phyloP scores from a whole-genome alignment of 2,113 vertebrate genomes.

The Acrocephalus arundinaceus region DNA sequence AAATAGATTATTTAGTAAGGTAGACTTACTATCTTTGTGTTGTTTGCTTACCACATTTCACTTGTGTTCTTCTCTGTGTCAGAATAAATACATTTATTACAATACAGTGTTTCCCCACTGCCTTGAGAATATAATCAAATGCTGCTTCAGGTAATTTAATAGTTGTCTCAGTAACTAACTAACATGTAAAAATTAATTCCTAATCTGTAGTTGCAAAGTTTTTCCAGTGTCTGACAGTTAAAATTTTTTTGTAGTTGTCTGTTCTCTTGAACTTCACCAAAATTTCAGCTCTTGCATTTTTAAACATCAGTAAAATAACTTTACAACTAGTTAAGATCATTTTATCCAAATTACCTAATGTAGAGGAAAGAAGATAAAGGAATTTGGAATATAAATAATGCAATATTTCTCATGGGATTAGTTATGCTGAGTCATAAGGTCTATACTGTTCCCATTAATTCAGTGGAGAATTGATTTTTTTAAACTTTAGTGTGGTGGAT shows the following conservation, averaged over 20 bases:
- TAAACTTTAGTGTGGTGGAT: not conserved
- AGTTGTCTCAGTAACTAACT: not conserved
- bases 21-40: not conserved
- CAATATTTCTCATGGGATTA: not conserved
- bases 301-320: not conserved
- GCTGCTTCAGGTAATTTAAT: not conserved
- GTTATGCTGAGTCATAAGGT: not conserved
- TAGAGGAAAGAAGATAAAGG: not conserved
- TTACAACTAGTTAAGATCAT: not conserved
- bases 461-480: not conserved
- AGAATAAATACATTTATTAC: not conserved
- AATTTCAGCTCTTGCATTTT: not conserved
- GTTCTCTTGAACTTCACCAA: not conserved
- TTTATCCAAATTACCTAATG: not conserved
- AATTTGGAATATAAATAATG: not conserved
- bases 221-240: not conserved
- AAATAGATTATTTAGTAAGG: not conserved
- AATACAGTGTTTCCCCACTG: not conserved
- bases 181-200: not conserved
- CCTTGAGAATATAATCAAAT: not conserved
- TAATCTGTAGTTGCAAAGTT: not conserved
- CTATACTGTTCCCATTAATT: not conserved
- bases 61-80: not conserved
- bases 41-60: not conserved
- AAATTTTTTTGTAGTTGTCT: not conserved